Evolutionary conservation across 1,140 invertebrate genomes (phyloP).

Genomic region (Muscidifurax raptorellus): DNA sequence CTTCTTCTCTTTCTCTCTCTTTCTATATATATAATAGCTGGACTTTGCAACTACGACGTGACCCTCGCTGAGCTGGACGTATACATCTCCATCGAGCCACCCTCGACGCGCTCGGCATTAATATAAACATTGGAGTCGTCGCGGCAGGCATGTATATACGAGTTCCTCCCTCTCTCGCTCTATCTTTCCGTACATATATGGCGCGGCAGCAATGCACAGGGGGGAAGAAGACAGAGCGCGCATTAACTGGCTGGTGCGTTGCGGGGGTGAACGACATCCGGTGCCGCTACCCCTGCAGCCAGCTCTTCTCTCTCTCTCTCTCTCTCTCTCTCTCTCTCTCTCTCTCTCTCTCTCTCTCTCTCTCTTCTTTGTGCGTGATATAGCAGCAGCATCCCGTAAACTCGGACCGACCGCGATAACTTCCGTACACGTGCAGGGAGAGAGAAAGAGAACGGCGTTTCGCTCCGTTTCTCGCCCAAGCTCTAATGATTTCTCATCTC

Average conservation of each 20-base stretch:
- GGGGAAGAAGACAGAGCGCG: slow-evolving; percentile 53
- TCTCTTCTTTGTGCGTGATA: not conserved
- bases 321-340: slow-evolving; percentile 1
- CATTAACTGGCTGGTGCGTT: slow-evolving; percentile 62
- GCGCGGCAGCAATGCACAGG: not conserved
- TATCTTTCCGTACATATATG: slow-evolving; percentile 47
- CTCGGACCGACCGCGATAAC: slow-evolving; percentile 54
- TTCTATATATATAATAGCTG: not conserved
- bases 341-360: slow-evolving; percentile 9
- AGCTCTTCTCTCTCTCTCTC: slow-evolving; percentile 11
- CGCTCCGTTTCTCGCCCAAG: slow-evolving; percentile 51
- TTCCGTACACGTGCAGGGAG: slow-evolving; percentile 58
- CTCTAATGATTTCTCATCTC: slow-evolving; percentile 49
- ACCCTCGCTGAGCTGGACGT: not conserved
- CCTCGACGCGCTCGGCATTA: slow-evolving; percentile 58
- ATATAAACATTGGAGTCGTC: slow-evolving; percentile 68
- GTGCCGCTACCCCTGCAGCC: not conserved
- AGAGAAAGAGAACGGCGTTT: not conserved
- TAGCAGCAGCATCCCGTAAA: slow-evolving; percentile 44
- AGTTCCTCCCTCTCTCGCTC: slow-evolving; percentile 57
- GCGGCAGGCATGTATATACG: slow-evolving; percentile 60
- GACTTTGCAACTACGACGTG: not conserved
- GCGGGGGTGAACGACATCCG: slow-evolving; percentile 49
- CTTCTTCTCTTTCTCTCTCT: not conserved
- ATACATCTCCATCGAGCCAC: slow-evolving; percentile 35